Conservation (phyloP, 2,797 vertebrate species). For the Danio kyathit region DNA sequence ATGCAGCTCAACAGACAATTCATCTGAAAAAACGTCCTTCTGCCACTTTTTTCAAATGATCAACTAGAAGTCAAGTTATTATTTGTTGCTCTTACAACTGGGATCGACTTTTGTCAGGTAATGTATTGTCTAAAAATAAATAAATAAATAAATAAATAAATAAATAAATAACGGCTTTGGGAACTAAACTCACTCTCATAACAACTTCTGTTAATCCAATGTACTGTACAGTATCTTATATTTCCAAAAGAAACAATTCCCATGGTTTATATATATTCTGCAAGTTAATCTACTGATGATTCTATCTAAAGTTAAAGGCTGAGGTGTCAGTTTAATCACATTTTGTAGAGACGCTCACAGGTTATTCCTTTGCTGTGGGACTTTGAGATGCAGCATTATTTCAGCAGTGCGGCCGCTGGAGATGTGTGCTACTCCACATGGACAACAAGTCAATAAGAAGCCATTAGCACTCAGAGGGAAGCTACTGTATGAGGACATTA, state of each 20-base stretch:
- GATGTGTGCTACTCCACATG: conserved; percentile 18
- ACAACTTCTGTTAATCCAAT: neutral
- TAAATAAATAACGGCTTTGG: too few species aligned
- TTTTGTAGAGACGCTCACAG: conserved; percentile 7
- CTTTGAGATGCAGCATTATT: conserved; percentile 37
- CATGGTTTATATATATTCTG: neutral
- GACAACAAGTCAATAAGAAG: conserved; percentile 54
- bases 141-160: too few species aligned
- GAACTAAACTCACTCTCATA: too few species aligned
- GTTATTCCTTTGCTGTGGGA: conserved; percentile 33
- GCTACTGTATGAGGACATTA: conserved; percentile 44
- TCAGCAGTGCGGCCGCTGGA: conserved; percentile 2
- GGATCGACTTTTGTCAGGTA: too few species aligned
- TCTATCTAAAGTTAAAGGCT: conserved; percentile 13
- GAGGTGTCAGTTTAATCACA: conserved; percentile 10
- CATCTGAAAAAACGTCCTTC: too few species aligned
- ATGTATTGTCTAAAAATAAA: too few species aligned
- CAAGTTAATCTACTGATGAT: neutral
- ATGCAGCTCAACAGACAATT: too few species aligned
- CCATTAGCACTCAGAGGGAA: conserved; percentile 48
- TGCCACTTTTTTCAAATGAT: too few species aligned
- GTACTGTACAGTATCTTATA: neutral
- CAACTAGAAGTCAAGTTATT: too few species aligned
- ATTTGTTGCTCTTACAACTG: too few species aligned
- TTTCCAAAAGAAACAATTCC: neutral